Evolutionary conservation across 2,888 invertebrate species (phyloP).

Genomic region (Acleris holmiana): DNA sequence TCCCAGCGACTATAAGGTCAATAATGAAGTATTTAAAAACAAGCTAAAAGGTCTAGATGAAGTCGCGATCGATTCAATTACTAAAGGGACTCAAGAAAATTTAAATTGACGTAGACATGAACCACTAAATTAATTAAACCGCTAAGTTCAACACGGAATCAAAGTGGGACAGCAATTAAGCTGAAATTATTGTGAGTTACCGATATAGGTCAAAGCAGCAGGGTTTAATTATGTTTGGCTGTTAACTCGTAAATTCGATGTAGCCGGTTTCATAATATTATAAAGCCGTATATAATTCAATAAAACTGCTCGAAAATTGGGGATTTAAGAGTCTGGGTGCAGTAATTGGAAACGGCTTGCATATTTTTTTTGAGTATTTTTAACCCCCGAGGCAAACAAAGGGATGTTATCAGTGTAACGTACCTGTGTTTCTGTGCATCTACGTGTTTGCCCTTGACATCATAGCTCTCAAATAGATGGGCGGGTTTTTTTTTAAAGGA

Average conservation of each 20-base stretch:
- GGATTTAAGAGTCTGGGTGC: not conserved
- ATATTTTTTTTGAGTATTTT: no score
- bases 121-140: constrained; percentile 10
- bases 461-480: no score
- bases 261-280: not conserved
- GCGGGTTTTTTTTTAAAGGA: no score
- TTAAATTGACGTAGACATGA: not conserved
- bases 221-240: constrained; percentile 13
- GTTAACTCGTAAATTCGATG: constrained; percentile 4
- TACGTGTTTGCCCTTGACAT: no score
- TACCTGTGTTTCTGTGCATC: no score
- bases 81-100: not conserved
- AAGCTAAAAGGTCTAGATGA: no score
- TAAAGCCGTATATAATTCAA: not conserved
- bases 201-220: constrained; percentile 13
- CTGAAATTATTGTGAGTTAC: constrained; percentile 16
- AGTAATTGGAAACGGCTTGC: no score
- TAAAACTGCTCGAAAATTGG: not conserved
- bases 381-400: no score
- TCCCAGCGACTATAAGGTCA: no score
- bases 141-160: constrained; percentile 5
- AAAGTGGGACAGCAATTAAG: constrained; percentile 14
- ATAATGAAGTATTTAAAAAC: no score
- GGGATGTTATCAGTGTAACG: no score
- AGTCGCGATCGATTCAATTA: not conserved